phyloP scores from a whole-genome alignment of 64 coral and sea anemone genomes.

The Pocillopora damicornis region DNA sequence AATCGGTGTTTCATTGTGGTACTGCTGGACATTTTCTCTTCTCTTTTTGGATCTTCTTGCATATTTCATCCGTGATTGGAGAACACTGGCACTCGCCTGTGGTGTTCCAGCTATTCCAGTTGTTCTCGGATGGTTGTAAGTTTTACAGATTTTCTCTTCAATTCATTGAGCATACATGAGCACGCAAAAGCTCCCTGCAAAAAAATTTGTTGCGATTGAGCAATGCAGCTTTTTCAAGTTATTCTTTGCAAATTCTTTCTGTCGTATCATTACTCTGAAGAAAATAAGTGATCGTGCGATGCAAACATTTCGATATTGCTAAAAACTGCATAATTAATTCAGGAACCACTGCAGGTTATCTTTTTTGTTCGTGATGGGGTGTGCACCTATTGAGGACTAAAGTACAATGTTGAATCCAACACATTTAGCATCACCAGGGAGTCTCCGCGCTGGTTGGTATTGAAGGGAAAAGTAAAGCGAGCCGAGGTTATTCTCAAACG shows the following conservation, averaged over 20 bases:
- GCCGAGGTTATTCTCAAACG: conserved; percentile 2
- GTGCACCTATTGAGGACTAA: too few species aligned
- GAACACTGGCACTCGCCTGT: background rate
- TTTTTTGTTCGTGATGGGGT: too few species aligned
- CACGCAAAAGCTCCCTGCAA: too few species aligned
- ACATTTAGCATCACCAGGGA: conserved; percentile 33
- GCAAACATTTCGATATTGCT: too few species aligned
- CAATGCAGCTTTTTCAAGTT: too few species aligned
- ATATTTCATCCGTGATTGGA: conserved; percentile 24
- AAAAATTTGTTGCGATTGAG: too few species aligned
- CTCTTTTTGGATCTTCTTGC: background rate
- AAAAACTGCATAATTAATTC: too few species aligned
- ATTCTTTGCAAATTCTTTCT: too few species aligned
- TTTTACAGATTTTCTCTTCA: background rate
- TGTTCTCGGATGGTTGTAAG: conserved; percentile 25
- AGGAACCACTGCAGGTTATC: too few species aligned
- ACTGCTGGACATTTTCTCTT: conserved; percentile 12
- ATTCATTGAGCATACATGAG: background rate
- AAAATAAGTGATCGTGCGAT: background rate
- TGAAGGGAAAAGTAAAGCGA: conserved; percentile 12
- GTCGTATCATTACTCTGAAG: background rate
- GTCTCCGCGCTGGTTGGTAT: conserved; percentile 30
- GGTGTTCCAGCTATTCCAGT: background rate
- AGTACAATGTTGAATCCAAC: background rate
- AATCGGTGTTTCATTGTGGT: background rate